A percentile compares a stretch with the other conserved stretches of the same genome.
Evolutionary conservation across 2,888 invertebrate species (phyloP).

Genomic region (Mimumesa dahlbomi): DNA sequence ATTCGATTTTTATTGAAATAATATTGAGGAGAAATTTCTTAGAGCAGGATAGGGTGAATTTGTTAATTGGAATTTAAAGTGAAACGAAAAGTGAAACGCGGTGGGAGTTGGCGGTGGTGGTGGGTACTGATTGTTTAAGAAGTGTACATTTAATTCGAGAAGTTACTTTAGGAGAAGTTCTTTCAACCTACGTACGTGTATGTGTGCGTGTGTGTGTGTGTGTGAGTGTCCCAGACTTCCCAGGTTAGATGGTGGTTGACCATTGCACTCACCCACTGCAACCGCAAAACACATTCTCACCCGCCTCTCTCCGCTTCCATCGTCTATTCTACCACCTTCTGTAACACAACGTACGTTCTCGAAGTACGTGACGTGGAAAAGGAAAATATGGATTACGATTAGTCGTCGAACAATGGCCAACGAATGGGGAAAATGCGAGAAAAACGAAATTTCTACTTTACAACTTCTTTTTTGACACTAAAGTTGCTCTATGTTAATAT

Average conservation of each 20-base stretch:
- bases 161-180: constrained; percentile 57
- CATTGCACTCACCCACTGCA: constrained; percentile 55
- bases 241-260: constrained; percentile 63
- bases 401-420: no score
- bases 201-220: no score
- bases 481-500: no score
- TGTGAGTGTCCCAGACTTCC: constrained; percentile 40
- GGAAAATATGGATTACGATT: neutral
- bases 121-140: constrained; percentile 54
- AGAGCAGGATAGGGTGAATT: no score
- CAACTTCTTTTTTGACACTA: no score
- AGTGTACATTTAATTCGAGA: constrained; percentile 61
- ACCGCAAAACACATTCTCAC: constrained; percentile 61
- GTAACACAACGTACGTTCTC: neutral
- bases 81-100: no score
- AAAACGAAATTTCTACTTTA: no score
- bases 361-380: neutral
- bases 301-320: constrained; percentile 26
- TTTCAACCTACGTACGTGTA: constrained; percentile 44
- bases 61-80: no score
- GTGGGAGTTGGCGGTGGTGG: no score
- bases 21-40: no score
- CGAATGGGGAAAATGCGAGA: no score
- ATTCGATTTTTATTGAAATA: no score
- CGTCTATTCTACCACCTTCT: constrained; percentile 17